Base-by-base conservation (phyloP, 2,113 vertebrate species). In the Herpetotheres cachinnans region DNA sequence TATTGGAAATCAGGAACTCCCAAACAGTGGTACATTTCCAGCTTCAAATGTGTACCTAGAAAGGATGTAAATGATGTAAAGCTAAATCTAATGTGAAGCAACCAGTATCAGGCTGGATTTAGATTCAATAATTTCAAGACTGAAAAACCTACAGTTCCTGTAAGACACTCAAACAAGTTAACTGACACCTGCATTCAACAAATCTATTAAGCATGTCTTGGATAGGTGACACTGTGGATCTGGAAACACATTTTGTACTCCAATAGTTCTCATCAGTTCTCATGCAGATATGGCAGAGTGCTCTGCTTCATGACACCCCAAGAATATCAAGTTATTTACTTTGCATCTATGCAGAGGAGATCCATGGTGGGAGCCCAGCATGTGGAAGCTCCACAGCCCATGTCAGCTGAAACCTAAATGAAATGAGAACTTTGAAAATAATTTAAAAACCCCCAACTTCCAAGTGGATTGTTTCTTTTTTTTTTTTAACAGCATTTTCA, bases 381-480 rank as follows among this genome's bases (percentile, higher is more conserved):
- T 55, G 11, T 76, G 22, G 30, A 69, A 62, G 30, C 5, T 56
- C n/a, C 21, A 44, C 13, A 63, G n/a, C 26, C 26, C 10, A 25
- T 10, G 9, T 38, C 16, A 82, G 16, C 49, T 30, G 49, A 87
- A 63, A 46, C 13, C 5, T 44, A 49, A 77, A 50, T 30, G 9
- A 70, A 92, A 82, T 26, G 11, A 44, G 14, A 63, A 38, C 19
- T 38, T 46, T 29, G 7, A 77, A 70, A 34, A 52, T 19, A 56
- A 25, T 58, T 79, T 44, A 0, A 38, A 22, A 8, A 1, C 0
- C 7, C 3, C 13, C 13, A 67, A 29, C 13, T 46, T 82, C 25
- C 50, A 50, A 50, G 34, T 34, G 24, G 7, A 18, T 27, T n/a
- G 9, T 30, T 70, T 55, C 1, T 54, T 22, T n/a, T 73, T 52